A percentile compares a stretch with the other conserved stretches of the same genome.
These are phyloP conservation scores for Benthosema pterotum DNA, from an alignment of 2,797 vertebrate genomes.

Conservation along the genomic window DNA sequence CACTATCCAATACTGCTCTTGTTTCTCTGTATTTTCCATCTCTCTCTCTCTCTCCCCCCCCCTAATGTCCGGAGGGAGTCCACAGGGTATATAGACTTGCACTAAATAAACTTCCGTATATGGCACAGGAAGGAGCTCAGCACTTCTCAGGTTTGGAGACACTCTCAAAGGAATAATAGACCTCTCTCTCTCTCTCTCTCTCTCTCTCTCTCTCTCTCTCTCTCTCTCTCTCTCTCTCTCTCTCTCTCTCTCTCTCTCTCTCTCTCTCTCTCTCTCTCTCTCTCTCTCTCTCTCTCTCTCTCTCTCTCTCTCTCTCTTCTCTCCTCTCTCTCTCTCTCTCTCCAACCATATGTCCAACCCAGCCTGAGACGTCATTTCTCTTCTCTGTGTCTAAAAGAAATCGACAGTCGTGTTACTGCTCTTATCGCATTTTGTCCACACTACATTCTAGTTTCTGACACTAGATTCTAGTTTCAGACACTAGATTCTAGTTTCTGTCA, in stretches of 20 bases:
- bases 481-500: too few relatives aligned
- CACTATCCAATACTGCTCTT: too few relatives aligned
- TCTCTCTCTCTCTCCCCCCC: constrained; percentile 12
- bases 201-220: too few relatives aligned
- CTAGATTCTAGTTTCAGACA: too few relatives aligned
- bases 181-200: constrained; percentile 29
- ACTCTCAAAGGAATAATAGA: constrained; percentile 53
- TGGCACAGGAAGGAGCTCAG: constrained; percentile 90
- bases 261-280: constrained; percentile 39
- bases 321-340: constrained; percentile 26
- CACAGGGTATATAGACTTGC: constrained; percentile 77
- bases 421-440: too few relatives aligned
- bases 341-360: constrained; percentile 64
- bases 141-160: constrained; percentile 64
- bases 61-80: constrained; percentile 40
- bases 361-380: constrained; percentile 47
- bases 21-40: constrained; percentile 11
- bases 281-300: too few relatives aligned
- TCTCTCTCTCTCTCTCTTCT: too few relatives aligned
- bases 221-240: too few relatives aligned
- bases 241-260: too few relatives aligned
- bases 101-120: constrained; percentile 84
- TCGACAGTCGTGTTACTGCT: constrained; percentile 21
- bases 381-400: constrained; percentile 6
- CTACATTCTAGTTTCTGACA: too few relatives aligned